Evolutionary conservation across 1,140 invertebrate genomes (phyloP).

Genomic region (Dolichoris vasculosae): DNA sequence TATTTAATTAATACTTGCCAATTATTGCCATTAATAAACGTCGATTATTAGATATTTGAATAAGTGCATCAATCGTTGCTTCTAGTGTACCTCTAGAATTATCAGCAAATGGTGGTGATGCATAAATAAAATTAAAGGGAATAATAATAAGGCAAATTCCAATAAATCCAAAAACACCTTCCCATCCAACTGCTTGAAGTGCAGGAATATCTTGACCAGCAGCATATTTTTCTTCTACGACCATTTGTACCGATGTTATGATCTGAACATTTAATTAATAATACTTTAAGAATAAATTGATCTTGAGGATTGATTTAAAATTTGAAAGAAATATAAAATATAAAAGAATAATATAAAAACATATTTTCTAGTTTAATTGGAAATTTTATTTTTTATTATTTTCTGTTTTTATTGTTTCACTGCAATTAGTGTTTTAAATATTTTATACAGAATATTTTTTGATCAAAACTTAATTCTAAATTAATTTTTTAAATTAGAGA

Average conservation of each 20-base stretch:
- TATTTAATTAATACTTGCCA: constrained; percentile 78
- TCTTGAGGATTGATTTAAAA: too few species aligned
- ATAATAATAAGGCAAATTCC: constrained; percentile 84
- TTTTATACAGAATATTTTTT: too few species aligned
- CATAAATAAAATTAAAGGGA: constrained; percentile 90
- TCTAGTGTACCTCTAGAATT: constrained; percentile 88
- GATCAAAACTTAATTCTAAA: background rate
- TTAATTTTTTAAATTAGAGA: background rate
- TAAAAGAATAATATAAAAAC: too few species aligned
- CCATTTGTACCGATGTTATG: constrained; percentile 93
- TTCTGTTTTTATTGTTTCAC: too few species aligned
- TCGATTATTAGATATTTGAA: constrained; percentile 84
- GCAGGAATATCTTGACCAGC: constrained; percentile 87
- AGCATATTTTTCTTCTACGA: constrained; percentile 95
- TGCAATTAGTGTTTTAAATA: too few species aligned
- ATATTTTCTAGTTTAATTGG: too few species aligned
- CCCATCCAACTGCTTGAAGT: constrained; percentile 92
- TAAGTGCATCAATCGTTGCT: constrained; percentile 88
- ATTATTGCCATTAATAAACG: constrained; percentile 79
- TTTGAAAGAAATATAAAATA: too few species aligned
- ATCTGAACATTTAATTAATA: constrained; percentile 70
- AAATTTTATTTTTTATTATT: background rate
- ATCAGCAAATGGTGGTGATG: constrained; percentile 83
- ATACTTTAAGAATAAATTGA: background rate
- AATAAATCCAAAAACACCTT: constrained; percentile 91